Evolutionary conservation across 2,888 invertebrate species (phyloP).

Genomic region (Melangyna quadrimaculata): DNA sequence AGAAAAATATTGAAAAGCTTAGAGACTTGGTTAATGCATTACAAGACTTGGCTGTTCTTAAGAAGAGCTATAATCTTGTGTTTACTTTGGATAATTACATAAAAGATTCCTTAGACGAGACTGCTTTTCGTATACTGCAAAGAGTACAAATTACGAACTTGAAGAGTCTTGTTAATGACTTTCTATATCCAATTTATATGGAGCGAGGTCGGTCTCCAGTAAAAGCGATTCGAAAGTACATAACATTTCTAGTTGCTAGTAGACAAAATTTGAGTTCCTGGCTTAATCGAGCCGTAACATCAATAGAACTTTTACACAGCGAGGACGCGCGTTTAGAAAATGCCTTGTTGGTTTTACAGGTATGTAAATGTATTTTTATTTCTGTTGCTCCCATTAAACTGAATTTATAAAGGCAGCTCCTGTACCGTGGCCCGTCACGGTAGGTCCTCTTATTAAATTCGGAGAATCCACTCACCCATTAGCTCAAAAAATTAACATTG

Average conservation of each 20-base stretch:
- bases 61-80: constrained; percentile 78
- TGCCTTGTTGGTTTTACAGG: constrained; percentile 78
- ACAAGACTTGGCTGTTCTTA: constrained; percentile 78
- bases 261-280: constrained; percentile 77
- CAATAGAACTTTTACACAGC: constrained; percentile 78
- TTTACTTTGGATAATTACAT: constrained; percentile 80
- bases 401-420: constrained; percentile 75
- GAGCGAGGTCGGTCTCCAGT: constrained; percentile 78
- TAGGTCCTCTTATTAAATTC: constrained; percentile 77
- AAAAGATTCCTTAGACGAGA: constrained; percentile 79
- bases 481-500: constrained; percentile 78
- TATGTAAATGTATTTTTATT: constrained; percentile 36
- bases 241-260: constrained; percentile 77
- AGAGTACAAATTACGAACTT: constrained; percentile 78
- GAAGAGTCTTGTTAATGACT: constrained; percentile 78
- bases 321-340: constrained; percentile 79
- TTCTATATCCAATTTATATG: constrained; percentile 79
- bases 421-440: constrained; percentile 79
- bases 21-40: constrained; percentile 77
- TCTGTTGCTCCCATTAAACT: not conserved
- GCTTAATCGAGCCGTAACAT: constrained; percentile 78
- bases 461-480: constrained; percentile 80
- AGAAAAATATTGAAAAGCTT: constrained; percentile 77
- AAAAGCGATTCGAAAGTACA: constrained; percentile 78
- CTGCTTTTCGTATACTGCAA: constrained; percentile 79